Evolutionary conservation across 2,888 invertebrate genomes (phyloP).

Genomic region (Cephus sareptanus): DNA sequence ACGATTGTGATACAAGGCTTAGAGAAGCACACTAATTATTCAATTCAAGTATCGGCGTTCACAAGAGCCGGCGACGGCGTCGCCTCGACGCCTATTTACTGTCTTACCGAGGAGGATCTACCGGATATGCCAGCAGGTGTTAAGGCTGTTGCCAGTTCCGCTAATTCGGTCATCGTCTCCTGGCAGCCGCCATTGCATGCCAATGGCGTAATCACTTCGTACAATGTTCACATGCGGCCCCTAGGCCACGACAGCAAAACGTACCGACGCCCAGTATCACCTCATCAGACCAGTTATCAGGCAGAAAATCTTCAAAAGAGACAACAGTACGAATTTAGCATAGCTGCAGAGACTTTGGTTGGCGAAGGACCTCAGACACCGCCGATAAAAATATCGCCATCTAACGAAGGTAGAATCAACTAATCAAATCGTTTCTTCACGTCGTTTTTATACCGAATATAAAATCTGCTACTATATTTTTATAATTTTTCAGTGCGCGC

Average conservation of each 20-base stretch:
- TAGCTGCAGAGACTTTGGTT: conserved; percentile 63
- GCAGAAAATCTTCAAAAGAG: conserved; percentile 62
- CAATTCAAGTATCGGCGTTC: conserved; percentile 88
- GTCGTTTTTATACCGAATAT: neutral
- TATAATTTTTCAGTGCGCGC: conserved; percentile 58
- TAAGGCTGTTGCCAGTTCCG: conserved; percentile 88
- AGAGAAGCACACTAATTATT: conserved; percentile 91
- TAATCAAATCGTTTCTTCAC: neutral
- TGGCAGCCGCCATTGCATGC: conserved; percentile 89
- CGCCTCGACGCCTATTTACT: conserved; percentile 84
- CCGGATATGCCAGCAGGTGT: conserved; percentile 91
- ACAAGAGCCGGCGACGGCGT: conserved; percentile 92
- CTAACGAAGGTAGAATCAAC: conserved; percentile 60
- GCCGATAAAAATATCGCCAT: conserved; percentile 65
- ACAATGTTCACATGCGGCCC: conserved; percentile 58
- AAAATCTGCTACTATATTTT: neutral
- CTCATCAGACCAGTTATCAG: conserved; percentile 60
- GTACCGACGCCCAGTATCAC: conserved; percentile 51
- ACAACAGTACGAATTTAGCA: conserved; percentile 65
- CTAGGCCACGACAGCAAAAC: conserved; percentile 59
- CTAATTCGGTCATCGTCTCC: conserved; percentile 86
- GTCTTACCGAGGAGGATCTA: conserved; percentile 91
- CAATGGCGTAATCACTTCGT: conserved; percentile 74
- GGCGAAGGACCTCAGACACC: conserved; percentile 64
- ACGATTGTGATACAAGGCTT: conserved; percentile 81